A percentile compares a stretch with the other conserved stretches of the same genome.
These are phyloP conservation scores for Ctenoplectra terminalis DNA, from an alignment of 1,140 invertebrate genomes.

Conservation along the genomic window DNA sequence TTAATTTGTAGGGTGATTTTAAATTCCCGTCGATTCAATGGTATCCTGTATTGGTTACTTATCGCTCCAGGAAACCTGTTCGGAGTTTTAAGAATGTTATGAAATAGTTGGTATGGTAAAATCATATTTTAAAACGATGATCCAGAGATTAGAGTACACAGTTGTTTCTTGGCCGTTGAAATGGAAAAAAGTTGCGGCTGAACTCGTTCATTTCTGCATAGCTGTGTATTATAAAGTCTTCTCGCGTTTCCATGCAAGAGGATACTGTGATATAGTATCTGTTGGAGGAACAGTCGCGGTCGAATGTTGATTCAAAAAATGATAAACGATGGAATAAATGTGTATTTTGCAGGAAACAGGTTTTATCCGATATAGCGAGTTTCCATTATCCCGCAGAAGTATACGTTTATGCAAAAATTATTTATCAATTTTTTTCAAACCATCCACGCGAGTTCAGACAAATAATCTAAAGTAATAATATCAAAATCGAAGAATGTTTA, in stretches of 20 bases:
- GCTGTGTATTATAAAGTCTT: neutral
- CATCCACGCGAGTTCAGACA: too few species aligned
- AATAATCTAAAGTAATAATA: too few species aligned
- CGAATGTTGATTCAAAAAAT: constrained; percentile 3
- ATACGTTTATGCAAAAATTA: neutral
- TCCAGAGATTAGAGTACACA: neutral
- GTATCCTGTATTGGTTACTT: too few species aligned
- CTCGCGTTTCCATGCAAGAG: neutral
- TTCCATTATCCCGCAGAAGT: neutral
- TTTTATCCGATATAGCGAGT: neutral
- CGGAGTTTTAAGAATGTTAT: too few species aligned
- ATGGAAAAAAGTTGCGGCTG: neutral
- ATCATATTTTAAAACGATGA: neutral
- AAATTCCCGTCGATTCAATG: too few species aligned
- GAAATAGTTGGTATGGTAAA: neutral
- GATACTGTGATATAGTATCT: neutral
- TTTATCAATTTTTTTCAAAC: neutral
- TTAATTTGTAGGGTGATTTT: too few species aligned
- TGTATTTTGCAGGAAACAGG: neutral
- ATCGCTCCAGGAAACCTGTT: too few species aligned
- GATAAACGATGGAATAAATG: neutral
- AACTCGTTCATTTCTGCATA: constrained; percentile 6
- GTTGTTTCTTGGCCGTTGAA: too few species aligned
- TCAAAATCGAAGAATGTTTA: too few species aligned
- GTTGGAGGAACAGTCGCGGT: neutral